These are phyloP conservation scores for Oryctes rhinoceros DNA, from an alignment of 1,140 invertebrate genomes.

Conservation along the genomic window DNA sequence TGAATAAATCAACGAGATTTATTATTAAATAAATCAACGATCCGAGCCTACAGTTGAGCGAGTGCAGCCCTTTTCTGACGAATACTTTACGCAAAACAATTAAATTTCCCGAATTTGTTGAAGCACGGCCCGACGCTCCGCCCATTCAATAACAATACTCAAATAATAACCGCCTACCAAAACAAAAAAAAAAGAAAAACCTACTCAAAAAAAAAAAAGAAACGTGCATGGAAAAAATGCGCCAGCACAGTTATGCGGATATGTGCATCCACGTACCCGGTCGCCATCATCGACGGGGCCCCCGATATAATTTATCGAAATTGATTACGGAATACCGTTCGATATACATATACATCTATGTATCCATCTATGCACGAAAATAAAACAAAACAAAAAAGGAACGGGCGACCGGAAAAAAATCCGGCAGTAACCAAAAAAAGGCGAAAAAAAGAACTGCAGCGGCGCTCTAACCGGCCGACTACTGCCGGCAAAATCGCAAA, in stretches of 20 bases:
- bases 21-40: too few species aligned
- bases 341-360: neutral
- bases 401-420: neutral
- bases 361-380: conserved; percentile 14
- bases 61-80: too few species aligned
- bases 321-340: conserved; percentile 4
- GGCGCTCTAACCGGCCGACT: neutral
- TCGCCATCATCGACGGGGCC: neutral
- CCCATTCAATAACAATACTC: neutral
- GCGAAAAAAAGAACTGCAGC: conserved; percentile 4
- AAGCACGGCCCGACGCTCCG: too few species aligned
- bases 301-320: conserved; percentile 15
- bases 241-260: neutral
- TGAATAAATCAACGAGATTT: too few species aligned
- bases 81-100: too few species aligned
- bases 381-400: neutral
- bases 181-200: too few species aligned
- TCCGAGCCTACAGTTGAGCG: too few species aligned
- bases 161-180: conserved; percentile 2
- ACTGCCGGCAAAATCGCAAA: neutral
- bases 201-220: neutral
- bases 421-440: neutral
- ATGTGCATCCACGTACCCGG: neutral
- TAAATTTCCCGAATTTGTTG: too few species aligned
- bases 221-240: neutral